A percentile compares a stretch with the other conserved stretches of the same genome.
Conservation (phyloP, 2,888 invertebrate species). For the Folsomia manolachei region DNA sequence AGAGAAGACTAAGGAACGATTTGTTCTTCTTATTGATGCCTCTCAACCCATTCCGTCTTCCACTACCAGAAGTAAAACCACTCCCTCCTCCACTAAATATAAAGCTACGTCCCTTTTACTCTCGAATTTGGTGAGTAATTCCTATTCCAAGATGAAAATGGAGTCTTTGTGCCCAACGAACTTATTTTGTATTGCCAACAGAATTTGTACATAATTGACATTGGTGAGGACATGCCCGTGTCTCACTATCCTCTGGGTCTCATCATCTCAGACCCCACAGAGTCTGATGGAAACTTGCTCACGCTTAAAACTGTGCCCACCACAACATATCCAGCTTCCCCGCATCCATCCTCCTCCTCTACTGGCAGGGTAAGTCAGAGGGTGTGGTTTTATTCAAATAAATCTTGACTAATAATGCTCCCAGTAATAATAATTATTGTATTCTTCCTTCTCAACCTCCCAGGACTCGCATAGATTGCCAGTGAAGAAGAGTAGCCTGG, state of each 20-base stretch:
- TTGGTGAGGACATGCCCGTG: background rate
- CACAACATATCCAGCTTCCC: background rate
- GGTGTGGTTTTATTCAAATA: background rate
- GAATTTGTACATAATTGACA: constrained; percentile 14
- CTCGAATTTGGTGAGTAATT: background rate
- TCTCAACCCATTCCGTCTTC: background rate
- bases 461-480: too few species aligned
- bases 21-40: background rate
- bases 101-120: background rate
- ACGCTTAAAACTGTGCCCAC: background rate
- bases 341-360: background rate
- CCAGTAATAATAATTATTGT: too few species aligned
- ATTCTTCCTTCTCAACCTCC: too few species aligned
- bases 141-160: too few species aligned
- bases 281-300: background rate
- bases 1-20: background rate
- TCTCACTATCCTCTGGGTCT: constrained; percentile 13
- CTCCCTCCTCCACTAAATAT: too few species aligned
- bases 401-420: too few species aligned
- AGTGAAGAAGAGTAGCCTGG: too few species aligned
- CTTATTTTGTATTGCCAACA: constrained; percentile 1
- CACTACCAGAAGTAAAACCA: background rate
- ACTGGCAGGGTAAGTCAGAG: background rate
- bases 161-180: background rate
- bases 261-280: background rate